Percentiles rank a stretch among this genome's conserved stretches.
phyloP scores from a whole-genome alignment of 2,797 vertebrate species.

The Pseudochaenichthys georgianus region DNA sequence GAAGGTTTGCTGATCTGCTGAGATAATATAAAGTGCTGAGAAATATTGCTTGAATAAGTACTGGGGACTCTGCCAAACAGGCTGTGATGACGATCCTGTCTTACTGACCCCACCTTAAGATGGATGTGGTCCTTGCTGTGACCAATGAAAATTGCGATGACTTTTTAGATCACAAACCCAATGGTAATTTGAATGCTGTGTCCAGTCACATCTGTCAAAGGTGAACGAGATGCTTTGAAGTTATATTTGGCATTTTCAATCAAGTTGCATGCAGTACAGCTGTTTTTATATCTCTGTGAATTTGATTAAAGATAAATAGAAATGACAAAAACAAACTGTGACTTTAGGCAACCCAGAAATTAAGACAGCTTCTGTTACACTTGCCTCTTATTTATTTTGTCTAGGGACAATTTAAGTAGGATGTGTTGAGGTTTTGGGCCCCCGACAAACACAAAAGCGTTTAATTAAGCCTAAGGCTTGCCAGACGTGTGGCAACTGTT shows the following conservation, averaged over 20 bases:
- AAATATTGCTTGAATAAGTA: conserved; percentile 42
- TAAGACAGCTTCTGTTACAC: conserved; percentile 32
- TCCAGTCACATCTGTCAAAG: not conserved
- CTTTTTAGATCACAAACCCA: conserved; percentile 20
- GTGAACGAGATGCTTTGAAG: too few species aligned
- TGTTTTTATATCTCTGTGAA: not conserved
- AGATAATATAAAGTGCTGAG: conserved; percentile 28
- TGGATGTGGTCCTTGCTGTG: conserved; percentile 11
- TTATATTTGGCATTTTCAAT: too few species aligned
- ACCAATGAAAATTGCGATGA: conserved; percentile 15
- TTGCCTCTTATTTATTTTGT: conserved; percentile 30
- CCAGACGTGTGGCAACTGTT: conserved; percentile 24
- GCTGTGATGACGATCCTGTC: conserved; percentile 14
- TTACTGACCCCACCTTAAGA: conserved; percentile 3
- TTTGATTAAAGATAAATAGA: conserved; percentile 5
- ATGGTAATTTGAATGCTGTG: conserved; percentile 10
- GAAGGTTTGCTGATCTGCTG: conserved; percentile 38
- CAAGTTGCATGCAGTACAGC: not conserved
- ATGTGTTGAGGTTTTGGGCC: conserved; percentile 34
- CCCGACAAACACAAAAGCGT: conserved; percentile 15
- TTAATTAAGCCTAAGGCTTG: conserved; percentile 3
- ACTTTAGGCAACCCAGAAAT: not conserved
- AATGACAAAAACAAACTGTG: not conserved
- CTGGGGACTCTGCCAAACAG: conserved; percentile 21
- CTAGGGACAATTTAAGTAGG: conserved; percentile 34